A percentile compares a stretch with the other conserved stretches of the same genome.
These are phyloP conservation scores for Ericerus pela DNA, from an alignment of 1,140 invertebrate genomes.

Conservation along the genomic window DNA sequence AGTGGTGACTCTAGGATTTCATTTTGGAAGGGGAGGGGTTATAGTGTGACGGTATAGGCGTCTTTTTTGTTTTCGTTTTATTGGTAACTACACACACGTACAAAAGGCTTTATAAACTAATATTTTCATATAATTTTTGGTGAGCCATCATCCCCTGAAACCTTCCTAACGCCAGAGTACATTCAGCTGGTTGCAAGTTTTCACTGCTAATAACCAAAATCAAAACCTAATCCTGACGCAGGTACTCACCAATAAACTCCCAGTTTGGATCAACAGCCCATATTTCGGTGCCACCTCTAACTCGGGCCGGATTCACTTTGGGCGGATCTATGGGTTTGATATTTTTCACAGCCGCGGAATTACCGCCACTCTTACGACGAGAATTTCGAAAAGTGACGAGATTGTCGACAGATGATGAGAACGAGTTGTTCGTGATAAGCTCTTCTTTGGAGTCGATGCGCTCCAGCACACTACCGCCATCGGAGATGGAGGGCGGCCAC, in stretches of 20 bases:
- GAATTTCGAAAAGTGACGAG: conserved; percentile 27
- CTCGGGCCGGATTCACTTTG: conserved; percentile 32
- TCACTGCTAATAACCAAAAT: no score
- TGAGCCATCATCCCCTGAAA: no score
- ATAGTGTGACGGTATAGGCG: no score
- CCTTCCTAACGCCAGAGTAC: no score
- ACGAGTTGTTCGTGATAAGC: conserved; percentile 23
- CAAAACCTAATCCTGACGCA: no score
- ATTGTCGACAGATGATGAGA: conserved; percentile 56
- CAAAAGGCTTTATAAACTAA: no score
- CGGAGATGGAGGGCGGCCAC: conserved; percentile 30
- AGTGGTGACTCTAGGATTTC: no score
- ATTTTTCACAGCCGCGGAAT: conserved; percentile 6
- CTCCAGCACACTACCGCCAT: conserved; percentile 33
- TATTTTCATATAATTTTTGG: no score
- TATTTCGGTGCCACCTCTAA: conserved; percentile 39
- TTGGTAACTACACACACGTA: no score
- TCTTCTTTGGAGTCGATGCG: conserved; percentile 41
- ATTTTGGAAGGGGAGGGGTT: no score
- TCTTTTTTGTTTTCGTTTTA: no score
- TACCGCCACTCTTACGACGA: conserved; percentile 8
- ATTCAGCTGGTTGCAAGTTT: no score
- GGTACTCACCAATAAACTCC: conserved; percentile 63
- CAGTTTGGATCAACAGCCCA: conserved; percentile 75
- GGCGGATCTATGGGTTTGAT: conserved; percentile 57